phyloP scores from a whole-genome alignment of 1,140 invertebrate genomes.

The Drosophila repleta region DNA sequence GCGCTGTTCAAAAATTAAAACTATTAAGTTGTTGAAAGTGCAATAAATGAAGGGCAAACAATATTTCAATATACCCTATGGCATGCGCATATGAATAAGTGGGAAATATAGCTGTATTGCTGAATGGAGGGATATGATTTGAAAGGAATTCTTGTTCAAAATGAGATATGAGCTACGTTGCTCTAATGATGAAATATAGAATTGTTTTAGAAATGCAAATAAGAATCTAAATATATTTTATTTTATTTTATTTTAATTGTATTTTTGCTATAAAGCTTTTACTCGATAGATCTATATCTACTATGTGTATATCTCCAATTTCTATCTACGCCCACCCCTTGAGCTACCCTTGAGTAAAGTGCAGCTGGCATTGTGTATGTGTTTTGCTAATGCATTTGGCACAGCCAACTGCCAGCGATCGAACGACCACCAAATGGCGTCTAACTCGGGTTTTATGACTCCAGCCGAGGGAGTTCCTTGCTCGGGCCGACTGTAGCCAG shows the following conservation, averaged over 20 bases:
- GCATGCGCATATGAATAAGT: background rate
- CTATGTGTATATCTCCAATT: too few relatives aligned
- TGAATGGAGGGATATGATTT: too few relatives aligned
- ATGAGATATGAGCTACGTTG: too few relatives aligned
- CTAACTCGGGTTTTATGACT: conserved; percentile 24
- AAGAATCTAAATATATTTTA: too few relatives aligned
- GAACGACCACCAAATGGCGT: conserved; percentile 28
- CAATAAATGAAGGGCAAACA: conserved; percentile 11
- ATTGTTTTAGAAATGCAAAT: too few relatives aligned
- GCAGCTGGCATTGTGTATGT: background rate
- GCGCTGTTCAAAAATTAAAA: conserved; percentile 41
- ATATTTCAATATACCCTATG: background rate
- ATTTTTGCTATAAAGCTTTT: too few relatives aligned
- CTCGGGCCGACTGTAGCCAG: conserved; percentile 21
- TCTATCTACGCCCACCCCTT: background rate
- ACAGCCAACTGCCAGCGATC: conserved; percentile 5
- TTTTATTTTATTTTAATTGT: too few relatives aligned
- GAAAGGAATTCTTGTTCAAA: too few relatives aligned
- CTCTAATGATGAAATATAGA: too few relatives aligned
- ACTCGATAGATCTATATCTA: too few relatives aligned
- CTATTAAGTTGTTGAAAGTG: conserved; percentile 48
- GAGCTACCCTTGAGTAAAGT: background rate
- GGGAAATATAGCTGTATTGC: too few relatives aligned
- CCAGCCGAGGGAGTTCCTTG: background rate
- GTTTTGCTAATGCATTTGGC: conserved; percentile 27